A percentile compares a stretch with the other conserved stretches of the same genome.
phyloP scores from a whole-genome alignment of 1,140 invertebrate genomes.

The Paralvinella palmiformis region DNA sequence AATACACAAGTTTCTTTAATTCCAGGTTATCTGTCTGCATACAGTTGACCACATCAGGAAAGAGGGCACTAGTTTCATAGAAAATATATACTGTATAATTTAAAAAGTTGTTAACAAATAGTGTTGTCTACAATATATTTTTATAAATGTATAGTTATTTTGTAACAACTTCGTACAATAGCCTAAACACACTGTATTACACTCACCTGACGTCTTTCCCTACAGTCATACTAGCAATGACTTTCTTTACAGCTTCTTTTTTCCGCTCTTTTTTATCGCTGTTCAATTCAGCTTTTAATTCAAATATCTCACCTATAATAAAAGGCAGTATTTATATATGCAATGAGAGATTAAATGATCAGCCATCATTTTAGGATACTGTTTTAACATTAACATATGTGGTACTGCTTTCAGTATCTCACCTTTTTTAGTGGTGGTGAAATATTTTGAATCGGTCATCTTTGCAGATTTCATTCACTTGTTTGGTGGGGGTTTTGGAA shows the following conservation, averaged over 20 bases:
- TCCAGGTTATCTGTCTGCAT: conserved; percentile 99
- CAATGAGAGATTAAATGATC: not conserved
- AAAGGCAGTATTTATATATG: no score
- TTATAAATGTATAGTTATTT: not conserved
- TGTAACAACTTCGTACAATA: not conserved
- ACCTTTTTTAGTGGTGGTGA: conserved; percentile 98
- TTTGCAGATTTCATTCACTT: no score
- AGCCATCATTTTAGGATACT: not conserved
- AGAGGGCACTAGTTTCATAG: conserved; percentile 64
- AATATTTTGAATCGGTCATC: conserved; percentile 99
- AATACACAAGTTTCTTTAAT: conserved; percentile 97
- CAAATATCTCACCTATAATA: conserved; percentile 48
- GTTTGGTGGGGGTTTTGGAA: no score
- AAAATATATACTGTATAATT: not conserved
- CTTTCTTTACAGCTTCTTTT: conserved; percentile 99
- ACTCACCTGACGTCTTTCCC: conserved; percentile 67
- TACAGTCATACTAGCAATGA: conserved; percentile 99
- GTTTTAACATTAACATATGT: not conserved
- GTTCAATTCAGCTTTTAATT: conserved; percentile 97
- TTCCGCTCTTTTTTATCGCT: conserved; percentile 99
- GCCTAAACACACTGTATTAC: not conserved
- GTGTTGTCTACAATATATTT: not conserved
- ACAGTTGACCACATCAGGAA: conserved; percentile 99
- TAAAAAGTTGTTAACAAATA: not conserved
- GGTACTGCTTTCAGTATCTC: conserved; percentile 12